Conservation (phyloP, 1,140 invertebrate genomes). For the Parapsyche elsis region DNA sequence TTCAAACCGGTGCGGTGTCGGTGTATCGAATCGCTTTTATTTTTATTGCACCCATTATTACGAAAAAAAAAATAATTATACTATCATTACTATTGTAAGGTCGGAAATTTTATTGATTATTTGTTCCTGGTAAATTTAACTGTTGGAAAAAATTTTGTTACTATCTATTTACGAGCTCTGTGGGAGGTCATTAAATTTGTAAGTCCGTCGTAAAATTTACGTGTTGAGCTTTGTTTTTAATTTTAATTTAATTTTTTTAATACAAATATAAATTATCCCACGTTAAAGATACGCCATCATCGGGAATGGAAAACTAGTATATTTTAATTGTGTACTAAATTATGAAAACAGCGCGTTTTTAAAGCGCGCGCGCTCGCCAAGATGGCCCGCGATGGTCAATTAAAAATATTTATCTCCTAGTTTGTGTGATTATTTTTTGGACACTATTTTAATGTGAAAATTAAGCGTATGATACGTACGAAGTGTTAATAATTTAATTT, state of each 20-base stretch:
- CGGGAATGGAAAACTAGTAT: background rate
- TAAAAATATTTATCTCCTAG: conserved; percentile 5
- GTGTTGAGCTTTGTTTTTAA: conserved; percentile 12
- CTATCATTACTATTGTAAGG: too few relatives aligned
- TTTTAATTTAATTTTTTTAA: background rate
- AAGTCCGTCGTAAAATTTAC: conserved; percentile 18
- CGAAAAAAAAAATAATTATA: too few relatives aligned
- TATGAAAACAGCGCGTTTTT: background rate
- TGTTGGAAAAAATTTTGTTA: background rate
- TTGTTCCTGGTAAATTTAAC: too few relatives aligned
- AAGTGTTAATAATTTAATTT: background rate
- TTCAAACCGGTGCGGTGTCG: too few relatives aligned
- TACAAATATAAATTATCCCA: background rate
- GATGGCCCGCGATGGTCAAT: background rate
- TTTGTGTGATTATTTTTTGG: background rate
- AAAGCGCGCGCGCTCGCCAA: background rate
- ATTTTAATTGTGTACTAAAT: conserved; percentile 5
- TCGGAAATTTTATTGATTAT: too few relatives aligned
- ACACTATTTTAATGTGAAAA: background rate
- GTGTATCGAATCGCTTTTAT: too few relatives aligned
- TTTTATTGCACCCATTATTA: too few relatives aligned
- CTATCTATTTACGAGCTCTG: background rate
- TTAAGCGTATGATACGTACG: background rate
- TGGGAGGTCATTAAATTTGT: conserved; percentile 36
- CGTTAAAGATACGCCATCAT: background rate